Evolutionary conservation across 2,113 vertebrate genomes (phyloP).

Genomic region (Nanorana parkeri): DNA sequence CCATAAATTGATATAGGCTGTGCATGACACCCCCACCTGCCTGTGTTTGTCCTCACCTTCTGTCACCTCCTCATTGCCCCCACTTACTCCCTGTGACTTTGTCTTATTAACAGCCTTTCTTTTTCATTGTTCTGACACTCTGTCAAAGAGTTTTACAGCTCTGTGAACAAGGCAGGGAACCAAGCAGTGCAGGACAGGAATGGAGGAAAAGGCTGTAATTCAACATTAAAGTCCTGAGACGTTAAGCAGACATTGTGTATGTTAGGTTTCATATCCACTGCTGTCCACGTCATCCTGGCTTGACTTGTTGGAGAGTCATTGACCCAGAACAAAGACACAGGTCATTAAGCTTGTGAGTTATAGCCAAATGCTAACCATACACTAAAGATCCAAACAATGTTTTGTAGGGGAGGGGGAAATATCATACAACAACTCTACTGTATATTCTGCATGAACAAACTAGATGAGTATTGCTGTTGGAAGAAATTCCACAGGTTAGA

Average conservation of each 20-base stretch:
- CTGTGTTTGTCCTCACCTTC: constrained; percentile 21
- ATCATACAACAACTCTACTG: no score
- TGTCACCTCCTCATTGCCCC: not conserved
- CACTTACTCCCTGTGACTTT: constrained; percentile 18
- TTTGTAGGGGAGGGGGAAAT: no score
- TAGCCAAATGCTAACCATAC: no score
- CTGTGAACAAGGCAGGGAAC: not conserved
- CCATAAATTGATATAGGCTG: constrained; percentile 6
- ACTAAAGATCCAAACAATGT: no score
- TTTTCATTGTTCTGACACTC: constrained; percentile 11
- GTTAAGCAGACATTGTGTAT: not conserved
- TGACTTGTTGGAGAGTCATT: no score
- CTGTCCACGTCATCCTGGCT: no score
- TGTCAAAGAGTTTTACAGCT: constrained; percentile 1
- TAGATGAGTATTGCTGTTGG: no score
- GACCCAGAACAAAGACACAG: no score
- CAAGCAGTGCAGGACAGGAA: not conserved
- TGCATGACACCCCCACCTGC: not conserved
- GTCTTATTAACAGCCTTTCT: not conserved
- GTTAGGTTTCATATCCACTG: no score
- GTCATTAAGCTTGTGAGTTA: no score
- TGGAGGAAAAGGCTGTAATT: not conserved
- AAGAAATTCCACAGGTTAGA: no score
- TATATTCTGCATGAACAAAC: no score
- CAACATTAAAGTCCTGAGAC: not conserved